Base-by-base conservation (phyloP, 1,140 invertebrate species). In the Drosophila pachea region DNA sequence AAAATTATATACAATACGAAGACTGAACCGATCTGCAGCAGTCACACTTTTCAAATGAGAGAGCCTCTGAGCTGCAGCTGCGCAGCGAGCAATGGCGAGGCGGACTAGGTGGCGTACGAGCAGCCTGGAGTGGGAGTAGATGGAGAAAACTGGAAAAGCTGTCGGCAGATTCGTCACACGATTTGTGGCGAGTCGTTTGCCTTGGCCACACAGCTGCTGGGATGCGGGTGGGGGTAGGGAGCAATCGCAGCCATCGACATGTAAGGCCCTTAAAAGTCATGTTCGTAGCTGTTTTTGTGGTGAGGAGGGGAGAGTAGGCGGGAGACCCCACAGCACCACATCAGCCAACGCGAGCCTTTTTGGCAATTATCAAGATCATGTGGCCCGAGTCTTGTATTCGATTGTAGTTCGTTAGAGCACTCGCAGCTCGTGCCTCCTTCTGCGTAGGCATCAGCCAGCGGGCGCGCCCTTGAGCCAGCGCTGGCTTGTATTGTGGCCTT, bases 231-330 rank as follows among this genome's bases (percentile, higher is more conserved):
- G n/a, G n/a, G n/a, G n/a, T n/a, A n/a, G n/a, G n/a, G 32, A 43
- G 48, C 77, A 86, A 86, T 84, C 76, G 74, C 58, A 65, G 42
- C 64, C 76, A 84, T 84, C 79, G 77, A 84, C 82, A 84, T 84
- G 81, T 84, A 81, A 76, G 81, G 81, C 81, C 81, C 81, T 84
- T 84, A 84, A 84, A 84, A 84, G 84, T 62, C 74, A 81, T 84
- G 73, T 86, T 56, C 70, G 54, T 73, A 54, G 61, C 71, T 53
- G 54, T 45, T 55, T 38, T 29, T 14, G 64, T 35, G 64, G 45
- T 52, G 48, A 36, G 63, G 53, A 12, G 58, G 38, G 29, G 40
- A 14, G n/a, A 7, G 40, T 14, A 5, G 12, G 14, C 40, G 7
- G 64, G 6, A 43, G 58, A 47, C 59, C 63, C 52, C 69, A 76